Conservation (phyloP, 2,888 invertebrate species). For the Drosophila colorata region DNA sequence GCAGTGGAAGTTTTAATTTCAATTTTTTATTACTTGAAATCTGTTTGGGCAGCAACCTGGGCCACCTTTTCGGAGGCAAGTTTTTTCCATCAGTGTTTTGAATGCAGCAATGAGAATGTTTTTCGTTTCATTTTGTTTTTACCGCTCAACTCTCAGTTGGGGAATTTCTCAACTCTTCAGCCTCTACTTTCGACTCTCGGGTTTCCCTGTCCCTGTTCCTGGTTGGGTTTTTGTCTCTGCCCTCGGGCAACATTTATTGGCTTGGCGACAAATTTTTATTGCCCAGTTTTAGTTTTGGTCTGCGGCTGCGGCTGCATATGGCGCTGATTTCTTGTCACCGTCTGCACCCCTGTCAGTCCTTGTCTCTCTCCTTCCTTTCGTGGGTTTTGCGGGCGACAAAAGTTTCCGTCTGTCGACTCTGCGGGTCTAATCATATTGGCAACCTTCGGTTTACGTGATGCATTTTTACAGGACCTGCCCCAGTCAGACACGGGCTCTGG, state of each 20-base stretch:
- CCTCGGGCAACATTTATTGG: constrained; percentile 71
- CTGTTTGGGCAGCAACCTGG: constrained; percentile 51
- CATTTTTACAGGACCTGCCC: constrained; percentile 63
- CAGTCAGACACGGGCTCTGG: constrained; percentile 18
- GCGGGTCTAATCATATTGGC: constrained; percentile 74
- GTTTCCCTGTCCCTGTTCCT: background rate
- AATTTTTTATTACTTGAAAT: constrained; percentile 70
- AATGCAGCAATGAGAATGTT: constrained; percentile 66
- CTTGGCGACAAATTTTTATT: constrained; percentile 78
- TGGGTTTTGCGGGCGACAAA: constrained; percentile 26
- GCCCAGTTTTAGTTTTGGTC: constrained; percentile 63
- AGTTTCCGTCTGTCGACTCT: constrained; percentile 46
- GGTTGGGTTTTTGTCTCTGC: constrained; percentile 14
- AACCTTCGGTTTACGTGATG: constrained; percentile 67
- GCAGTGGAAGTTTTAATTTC: constrained; percentile 74
- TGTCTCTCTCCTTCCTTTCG: background rate
- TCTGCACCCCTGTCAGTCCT: background rate
- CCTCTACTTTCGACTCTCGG: background rate
- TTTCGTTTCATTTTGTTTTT: constrained; percentile 28
- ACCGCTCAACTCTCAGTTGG: constrained; percentile 10
- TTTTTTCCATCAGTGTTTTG: constrained; percentile 44
- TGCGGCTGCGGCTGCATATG: constrained; percentile 60
- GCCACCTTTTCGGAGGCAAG: constrained; percentile 47
- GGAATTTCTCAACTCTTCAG: background rate
- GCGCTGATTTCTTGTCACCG: constrained; percentile 55